Conservation (phyloP, 2,797 vertebrate genomes). For the Coregonus sp. region DNA sequence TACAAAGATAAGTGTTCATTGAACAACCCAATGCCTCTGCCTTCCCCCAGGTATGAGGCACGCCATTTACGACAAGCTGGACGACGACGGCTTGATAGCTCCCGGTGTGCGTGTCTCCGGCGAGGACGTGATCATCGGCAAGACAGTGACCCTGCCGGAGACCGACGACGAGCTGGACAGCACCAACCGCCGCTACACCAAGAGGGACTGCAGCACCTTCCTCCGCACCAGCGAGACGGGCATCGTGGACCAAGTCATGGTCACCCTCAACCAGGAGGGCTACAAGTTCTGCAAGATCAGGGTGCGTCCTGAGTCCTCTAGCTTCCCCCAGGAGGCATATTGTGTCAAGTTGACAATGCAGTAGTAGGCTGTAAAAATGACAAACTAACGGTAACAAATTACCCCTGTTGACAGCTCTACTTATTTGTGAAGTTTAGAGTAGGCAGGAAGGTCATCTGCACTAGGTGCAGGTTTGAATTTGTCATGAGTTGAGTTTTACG, state of each 20-base stretch:
- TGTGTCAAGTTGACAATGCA: not conserved
- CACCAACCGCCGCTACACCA: constrained; percentile 92
- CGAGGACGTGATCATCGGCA: constrained; percentile 98
- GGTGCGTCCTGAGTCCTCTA: constrained; percentile 63
- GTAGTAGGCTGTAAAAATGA: not conserved
- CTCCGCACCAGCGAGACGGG: constrained; percentile 96
- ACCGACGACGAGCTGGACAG: constrained; percentile 95
- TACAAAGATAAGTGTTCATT: not conserved
- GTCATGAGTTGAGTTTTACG: not conserved
- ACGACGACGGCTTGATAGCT: constrained; percentile 95
- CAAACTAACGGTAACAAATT: not conserved
- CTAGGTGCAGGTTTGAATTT: not conserved
- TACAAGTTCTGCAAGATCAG: constrained; percentile 99
- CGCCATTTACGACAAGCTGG: constrained; percentile 97
- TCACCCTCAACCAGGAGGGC: constrained; percentile 97
- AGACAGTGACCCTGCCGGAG: constrained; percentile 94
- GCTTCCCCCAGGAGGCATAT: not conserved
- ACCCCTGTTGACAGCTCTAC: not conserved
- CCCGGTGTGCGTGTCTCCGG: constrained; percentile 96
- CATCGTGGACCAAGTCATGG: constrained; percentile 99
- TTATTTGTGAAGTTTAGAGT: not conserved
- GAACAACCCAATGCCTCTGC: not conserved
- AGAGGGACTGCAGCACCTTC: constrained; percentile 97
- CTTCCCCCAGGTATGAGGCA: constrained; percentile 89
- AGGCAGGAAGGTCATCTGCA: not conserved